Conservation (phyloP, 2,113 vertebrate genomes). For the Prunella himalayana region DNA sequence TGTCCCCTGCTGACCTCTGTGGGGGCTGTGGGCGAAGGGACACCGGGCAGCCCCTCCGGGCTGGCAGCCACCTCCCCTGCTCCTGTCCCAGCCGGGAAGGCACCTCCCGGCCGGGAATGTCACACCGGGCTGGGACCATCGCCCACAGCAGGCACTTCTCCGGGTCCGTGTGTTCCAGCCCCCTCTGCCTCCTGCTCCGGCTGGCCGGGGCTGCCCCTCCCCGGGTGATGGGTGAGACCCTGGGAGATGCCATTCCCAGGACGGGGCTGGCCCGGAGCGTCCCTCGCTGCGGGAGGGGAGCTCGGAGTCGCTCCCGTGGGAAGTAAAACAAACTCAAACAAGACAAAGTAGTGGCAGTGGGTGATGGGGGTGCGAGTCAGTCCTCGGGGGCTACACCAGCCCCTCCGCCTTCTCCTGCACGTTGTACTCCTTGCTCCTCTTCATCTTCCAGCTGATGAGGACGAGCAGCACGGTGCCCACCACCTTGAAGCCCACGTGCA, state of each 20-base stretch:
- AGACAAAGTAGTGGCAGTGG: neutral
- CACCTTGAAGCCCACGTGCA: slow-evolving; percentile 87
- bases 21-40: neutral
- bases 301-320: neutral
- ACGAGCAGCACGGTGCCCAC: slow-evolving; percentile 81
- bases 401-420: slow-evolving; percentile 80
- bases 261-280: neutral
- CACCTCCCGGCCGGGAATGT: neutral
- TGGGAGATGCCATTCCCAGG: neutral
- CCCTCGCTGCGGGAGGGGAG: neutral
- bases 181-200: neutral
- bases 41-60: neutral
- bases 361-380: neutral
- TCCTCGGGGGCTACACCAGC: slow-evolving; percentile 56
- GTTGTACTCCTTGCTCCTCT: slow-evolving; percentile 84
- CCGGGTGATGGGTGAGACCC: accelerated
- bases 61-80: neutral
- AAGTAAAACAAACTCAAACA: neutral
- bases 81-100: neutral
- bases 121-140: accelerated
- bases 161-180: neutral
- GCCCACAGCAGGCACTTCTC: neutral
- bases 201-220: neutral
- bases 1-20: neutral
- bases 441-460: slow-evolving; percentile 84